phyloP scores from a whole-genome alignment of 2,797 vertebrate genomes.

The Staurois parvus region DNA sequence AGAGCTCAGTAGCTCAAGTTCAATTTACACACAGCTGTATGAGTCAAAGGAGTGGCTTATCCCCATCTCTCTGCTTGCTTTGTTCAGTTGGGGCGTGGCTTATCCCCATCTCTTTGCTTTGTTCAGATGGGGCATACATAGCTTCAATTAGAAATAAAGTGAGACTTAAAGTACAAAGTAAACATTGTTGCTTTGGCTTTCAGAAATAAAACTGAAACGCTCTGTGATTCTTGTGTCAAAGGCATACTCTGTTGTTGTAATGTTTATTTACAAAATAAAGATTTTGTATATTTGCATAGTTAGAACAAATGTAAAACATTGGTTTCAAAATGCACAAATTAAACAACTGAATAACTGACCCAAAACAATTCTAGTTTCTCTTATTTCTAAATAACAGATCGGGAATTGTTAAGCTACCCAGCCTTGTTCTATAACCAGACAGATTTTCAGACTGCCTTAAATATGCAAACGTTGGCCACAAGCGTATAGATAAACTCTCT shows the following conservation, averaged over 20 bases:
- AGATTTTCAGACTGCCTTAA: background rate
- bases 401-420: background rate
- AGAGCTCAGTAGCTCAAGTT: background rate
- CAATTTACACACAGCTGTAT: background rate
- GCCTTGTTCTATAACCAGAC: background rate
- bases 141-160: background rate
- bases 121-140: background rate
- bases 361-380: background rate
- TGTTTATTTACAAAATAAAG: too few relatives aligned
- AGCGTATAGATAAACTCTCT: slow-evolving; percentile 6
- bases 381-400: background rate
- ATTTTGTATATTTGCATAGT: background rate
- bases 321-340: background rate
- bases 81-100: background rate
- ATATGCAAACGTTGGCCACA: background rate
- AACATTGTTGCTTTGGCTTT: background rate
- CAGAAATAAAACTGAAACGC: background rate
- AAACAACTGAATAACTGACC: background rate
- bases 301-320: background rate
- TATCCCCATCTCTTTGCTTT: background rate
- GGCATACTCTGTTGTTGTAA: background rate
- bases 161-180: background rate
- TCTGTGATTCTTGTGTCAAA: background rate
- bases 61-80: background rate
- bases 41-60: background rate